These are phyloP conservation scores for Micromussa lordhowensis DNA, from an alignment of 92 coral and sea anemone genomes.

Conservation along the genomic window DNA sequence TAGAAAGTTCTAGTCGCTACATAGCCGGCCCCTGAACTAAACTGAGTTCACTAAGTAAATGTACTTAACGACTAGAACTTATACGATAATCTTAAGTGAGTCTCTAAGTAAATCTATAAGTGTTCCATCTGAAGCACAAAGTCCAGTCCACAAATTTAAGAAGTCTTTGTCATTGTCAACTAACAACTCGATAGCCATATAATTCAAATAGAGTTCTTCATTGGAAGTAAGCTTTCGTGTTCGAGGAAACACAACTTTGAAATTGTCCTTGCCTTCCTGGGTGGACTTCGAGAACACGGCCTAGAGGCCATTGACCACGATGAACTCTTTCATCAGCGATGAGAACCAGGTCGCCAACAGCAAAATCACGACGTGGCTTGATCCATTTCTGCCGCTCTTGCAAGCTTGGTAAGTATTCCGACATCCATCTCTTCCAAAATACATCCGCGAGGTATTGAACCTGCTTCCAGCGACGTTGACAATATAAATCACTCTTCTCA, in stretches of 20 bases:
- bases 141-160: too few species aligned
- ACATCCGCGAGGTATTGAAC: too few species aligned
- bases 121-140: not conserved
- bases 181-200: not conserved
- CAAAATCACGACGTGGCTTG: not conserved
- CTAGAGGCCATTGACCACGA: conserved; percentile 23
- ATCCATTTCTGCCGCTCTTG: conserved; percentile 42
- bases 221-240: not conserved
- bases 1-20: conserved; percentile 17
- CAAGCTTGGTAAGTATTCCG: conserved; percentile 30
- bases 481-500: conserved; percentile 24
- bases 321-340: conserved; percentile 12
- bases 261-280: conserved; percentile 11
- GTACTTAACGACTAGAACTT: not conserved
- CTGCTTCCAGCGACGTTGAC: conserved; percentile 38
- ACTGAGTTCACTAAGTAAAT: conserved; percentile 24
- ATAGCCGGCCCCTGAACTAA: conserved; percentile 19
- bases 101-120: too few species aligned
- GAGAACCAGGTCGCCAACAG: conserved; percentile 10
- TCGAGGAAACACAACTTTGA: conserved; percentile 24
- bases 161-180: not conserved
- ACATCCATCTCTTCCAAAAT: conserved; percentile 45
- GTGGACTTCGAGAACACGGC: not conserved
- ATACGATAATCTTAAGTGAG: too few species aligned
- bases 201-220: not conserved